Evolutionary conservation across 1,140 invertebrate species (phyloP).

Genomic region (Polypedilum vanderplanki): DNA sequence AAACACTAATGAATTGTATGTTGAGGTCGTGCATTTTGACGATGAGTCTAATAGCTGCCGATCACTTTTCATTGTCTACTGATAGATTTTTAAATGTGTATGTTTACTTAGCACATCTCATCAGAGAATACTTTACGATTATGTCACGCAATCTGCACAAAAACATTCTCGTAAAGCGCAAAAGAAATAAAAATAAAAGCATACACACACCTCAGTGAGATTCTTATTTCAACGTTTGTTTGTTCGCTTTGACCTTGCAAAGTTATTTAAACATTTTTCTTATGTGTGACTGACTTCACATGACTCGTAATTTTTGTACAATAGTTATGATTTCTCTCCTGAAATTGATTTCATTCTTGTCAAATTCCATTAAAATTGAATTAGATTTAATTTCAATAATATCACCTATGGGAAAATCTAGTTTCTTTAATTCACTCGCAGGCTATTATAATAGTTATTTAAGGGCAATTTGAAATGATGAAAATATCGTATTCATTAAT

Average conservation of each 20-base stretch:
- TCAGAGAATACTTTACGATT: neutral
- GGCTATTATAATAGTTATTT: too few relatives aligned
- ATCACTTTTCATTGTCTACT: neutral
- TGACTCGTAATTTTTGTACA: too few relatives aligned
- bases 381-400: conserved; percentile 1
- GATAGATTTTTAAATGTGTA: neutral
- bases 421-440: too few relatives aligned
- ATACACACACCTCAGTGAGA: neutral
- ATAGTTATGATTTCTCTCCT: too few relatives aligned
- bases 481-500: too few relatives aligned
- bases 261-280: neutral
- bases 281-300: too few relatives aligned
- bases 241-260: neutral
- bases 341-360: neutral
- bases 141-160: neutral
- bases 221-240: neutral
- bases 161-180: neutral
- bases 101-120: neutral
- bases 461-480: too few relatives aligned
- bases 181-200: too few relatives aligned
- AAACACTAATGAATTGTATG: neutral
- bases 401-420: neutral
- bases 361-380: conserved; percentile 19
- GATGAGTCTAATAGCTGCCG: neutral
- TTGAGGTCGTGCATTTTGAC: neutral